Conservation (phyloP, 2,113 vertebrate genomes). For the Cricetomys ansorgei region DNA sequence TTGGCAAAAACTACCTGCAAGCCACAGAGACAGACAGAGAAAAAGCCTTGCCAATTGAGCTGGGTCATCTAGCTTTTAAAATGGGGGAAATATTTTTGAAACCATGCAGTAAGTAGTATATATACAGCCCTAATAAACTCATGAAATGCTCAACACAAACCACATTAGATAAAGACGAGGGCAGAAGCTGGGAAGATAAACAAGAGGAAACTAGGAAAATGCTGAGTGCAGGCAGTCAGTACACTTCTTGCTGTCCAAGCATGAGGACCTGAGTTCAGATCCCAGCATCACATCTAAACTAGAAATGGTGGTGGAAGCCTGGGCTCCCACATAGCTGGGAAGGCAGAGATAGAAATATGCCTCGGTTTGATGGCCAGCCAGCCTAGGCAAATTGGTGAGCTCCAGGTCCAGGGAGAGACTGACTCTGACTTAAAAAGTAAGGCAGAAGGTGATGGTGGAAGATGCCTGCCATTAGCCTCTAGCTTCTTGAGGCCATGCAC, state of each 20-base stretch:
- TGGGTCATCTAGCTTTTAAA: background rate
- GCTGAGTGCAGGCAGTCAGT: background rate
- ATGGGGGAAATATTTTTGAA: background rate
- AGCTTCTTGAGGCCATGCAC: background rate
- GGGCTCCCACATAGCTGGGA: no score
- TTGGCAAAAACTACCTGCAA: no score
- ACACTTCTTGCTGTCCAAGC: background rate
- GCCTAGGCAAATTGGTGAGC: background rate
- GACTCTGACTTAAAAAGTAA: background rate
- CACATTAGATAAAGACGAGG: background rate
- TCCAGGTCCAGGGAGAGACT: background rate
- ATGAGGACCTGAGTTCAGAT: background rate
- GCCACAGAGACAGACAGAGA: background rate
- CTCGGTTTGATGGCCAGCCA: background rate
- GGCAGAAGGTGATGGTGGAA: background rate
- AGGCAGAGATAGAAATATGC: background rate
- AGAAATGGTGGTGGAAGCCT: no score
- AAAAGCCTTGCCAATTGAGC: background rate
- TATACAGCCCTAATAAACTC: background rate
- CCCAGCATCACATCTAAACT: background rate
- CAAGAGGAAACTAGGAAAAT: fast-evolving
- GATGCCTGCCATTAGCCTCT: no score
- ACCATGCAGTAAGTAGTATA: background rate
- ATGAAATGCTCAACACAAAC: background rate
- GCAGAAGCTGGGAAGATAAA: fast-evolving